Evolutionary conservation across 2,888 invertebrate genomes (phyloP), one percentile per base, ranked within the genome.

Genomic region (Lasius fuliginosus): DNA sequence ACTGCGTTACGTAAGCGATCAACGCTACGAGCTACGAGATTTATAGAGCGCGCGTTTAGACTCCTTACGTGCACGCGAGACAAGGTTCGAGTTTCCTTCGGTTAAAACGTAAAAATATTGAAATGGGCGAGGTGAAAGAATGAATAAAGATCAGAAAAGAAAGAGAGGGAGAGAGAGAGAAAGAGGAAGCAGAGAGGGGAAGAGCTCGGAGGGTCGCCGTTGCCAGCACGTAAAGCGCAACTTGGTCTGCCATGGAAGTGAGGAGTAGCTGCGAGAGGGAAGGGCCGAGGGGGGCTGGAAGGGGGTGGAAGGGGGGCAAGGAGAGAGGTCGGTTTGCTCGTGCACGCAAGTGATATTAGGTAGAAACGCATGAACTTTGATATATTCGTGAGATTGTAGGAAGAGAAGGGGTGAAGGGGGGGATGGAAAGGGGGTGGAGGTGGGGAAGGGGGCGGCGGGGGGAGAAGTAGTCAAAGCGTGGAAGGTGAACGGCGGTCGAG

Each of bases 281-380:
- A 53, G 8, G n/a, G 53, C n/a, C n/a, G n/a, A n/a, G 8, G 49
- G 15, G 15, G 11, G 4, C 3, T 40, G 40, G 15, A 15, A 12
- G 46, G 15, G 15, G 18, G 11, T 8, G 8, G 46, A 15, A 18
- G 4, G 49, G 6, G 49, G 18, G 18, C 49, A 58, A 75, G 86
- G 69, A 84, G 82, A 86, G 79, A 76, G 84, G 71, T 73, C 46
- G 77, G 84, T 83, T 82, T 49, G 82, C 73, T 76, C 86, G 89
- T 89, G 92, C 91, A 91, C 92, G 93, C 92, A 92, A 93, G 92
- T 92, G 92, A 94, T 94, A 94, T 94, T 94, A 94, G 94, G 94
- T 94, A 92, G 93, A 93, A 94, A 94, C 94, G 94, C 94, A 94
- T 94, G 94, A 95, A 94, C 94, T 94, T 94, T 95, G 94, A 95